Base-by-base conservation (phyloP, 2,888 invertebrate genomes). In the Patella pellucida region DNA sequence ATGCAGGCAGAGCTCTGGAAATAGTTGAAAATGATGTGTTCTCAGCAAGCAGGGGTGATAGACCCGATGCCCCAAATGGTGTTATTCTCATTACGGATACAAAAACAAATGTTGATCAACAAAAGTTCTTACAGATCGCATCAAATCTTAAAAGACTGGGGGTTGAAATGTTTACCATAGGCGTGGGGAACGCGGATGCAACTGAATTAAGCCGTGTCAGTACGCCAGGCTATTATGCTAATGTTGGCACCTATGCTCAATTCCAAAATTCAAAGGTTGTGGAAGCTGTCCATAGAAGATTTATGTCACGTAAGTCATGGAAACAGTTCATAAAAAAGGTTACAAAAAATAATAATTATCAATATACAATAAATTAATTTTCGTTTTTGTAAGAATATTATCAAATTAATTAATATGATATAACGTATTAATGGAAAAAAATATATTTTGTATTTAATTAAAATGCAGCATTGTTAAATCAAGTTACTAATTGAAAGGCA, bases 21-120 rank as follows among this genome's bases (percentile, higher is more conserved):
- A 51, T 77, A 56, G 19, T 86, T 5, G 73, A 79, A 16, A 76
- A 76, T 0, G 74, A 80, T 11, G 72, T 85, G 23, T 83, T 83
- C 67, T 75, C 71, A 15, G 56, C 73, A 5, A 73, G 70, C 16
- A 78, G 71, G 12, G 85, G 85, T 2, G 77, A 79, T 72, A 75
- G 77, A 23, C 75, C 77, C 1, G 81, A 82, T 23, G 85, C 80
- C 31, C 85, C 85, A 0, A 85, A 87, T 71, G 82, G 81, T 7
- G 75, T 86, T 41, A 75, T 87, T n/a, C 71, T 87, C 15, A 81
- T 87, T 9, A 87, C 86, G 0, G 86, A 87, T 71, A 72, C 82
- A 0, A 84, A 83, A 70, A 82, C 84, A 5, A 81, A 84, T 56
- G 70, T 79, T 0, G 79, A 82, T 31, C 76, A 79, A 0, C 52